Percentiles rank a stretch among this genome's conserved stretches.
These are phyloP conservation scores for Saccostrea cuccullata DNA, from an alignment of 1,140 invertebrate species.

Conservation along the genomic window DNA sequence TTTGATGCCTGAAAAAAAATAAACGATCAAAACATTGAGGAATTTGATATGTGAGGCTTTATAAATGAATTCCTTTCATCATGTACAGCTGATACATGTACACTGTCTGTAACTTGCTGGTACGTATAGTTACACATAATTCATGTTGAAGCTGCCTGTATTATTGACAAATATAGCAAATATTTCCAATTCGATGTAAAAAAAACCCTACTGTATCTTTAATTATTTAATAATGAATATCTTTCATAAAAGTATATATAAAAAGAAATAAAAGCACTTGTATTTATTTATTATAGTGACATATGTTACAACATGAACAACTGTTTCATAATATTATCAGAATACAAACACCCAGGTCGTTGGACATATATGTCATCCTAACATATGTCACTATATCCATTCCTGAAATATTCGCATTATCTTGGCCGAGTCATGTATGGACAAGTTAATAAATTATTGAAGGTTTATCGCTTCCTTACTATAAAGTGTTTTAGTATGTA, in stretches of 20 bases:
- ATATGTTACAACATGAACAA: too few relatives aligned
- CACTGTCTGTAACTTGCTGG: neutral
- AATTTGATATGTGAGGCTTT: too few relatives aligned
- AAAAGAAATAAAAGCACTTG: neutral
- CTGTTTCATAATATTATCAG: too few relatives aligned
- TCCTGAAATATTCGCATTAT: too few relatives aligned
- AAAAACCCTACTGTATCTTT: neutral
- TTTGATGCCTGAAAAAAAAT: neutral
- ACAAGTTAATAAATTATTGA: neutral
- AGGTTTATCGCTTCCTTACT: too few relatives aligned
- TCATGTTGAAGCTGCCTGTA: neutral
- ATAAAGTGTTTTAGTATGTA: too few relatives aligned
- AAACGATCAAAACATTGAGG: too few relatives aligned
- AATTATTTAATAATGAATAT: neutral
- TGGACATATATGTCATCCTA: too few relatives aligned
- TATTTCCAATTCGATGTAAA: neutral
- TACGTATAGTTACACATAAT: neutral
- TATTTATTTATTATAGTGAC: neutral
- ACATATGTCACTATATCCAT: too few relatives aligned
- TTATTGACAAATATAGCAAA: neutral
- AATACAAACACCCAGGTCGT: too few relatives aligned
- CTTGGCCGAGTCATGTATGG: neutral
- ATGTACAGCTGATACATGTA: neutral
- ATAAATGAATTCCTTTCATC: neutral
- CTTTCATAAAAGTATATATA: neutral